Evolutionary conservation across 2,797 vertebrate genomes (phyloP).

Genomic region (Arrhamphus sclerolepis): DNA sequence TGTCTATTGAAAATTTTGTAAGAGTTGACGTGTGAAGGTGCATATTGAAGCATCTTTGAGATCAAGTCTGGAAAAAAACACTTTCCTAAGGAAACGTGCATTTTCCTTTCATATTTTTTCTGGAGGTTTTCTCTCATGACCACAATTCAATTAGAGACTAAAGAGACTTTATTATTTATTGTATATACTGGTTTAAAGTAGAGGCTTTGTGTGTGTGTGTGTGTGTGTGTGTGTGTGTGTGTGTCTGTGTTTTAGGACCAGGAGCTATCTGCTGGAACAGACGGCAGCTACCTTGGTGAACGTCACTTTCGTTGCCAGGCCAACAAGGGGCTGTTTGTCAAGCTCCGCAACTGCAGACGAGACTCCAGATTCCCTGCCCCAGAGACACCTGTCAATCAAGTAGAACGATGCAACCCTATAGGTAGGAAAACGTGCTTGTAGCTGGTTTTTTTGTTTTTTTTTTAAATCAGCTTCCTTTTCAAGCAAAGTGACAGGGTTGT

Average conservation of each 20-base stretch:
- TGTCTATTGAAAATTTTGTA: too few species aligned
- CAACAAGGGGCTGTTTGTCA: constrained; percentile 86
- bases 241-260: constrained; percentile 75
- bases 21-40: too few species aligned
- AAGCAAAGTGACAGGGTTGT: too few species aligned
- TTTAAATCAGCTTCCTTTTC: too few species aligned
- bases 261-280: constrained; percentile 81
- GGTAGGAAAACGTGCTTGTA: constrained; percentile 52
- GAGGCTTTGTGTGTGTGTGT: not conserved
- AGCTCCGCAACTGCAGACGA: constrained; percentile 81
- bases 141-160: too few species aligned
- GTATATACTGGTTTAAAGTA: too few species aligned
- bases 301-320: constrained; percentile 83
- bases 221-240: not conserved
- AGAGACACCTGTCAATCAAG: constrained; percentile 79
- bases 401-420: constrained; percentile 86
- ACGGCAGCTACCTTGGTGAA: constrained; percentile 82
- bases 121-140: too few species aligned
- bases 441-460: not conserved
- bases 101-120: too few species aligned
- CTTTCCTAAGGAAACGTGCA: too few species aligned
- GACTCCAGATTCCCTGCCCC: constrained; percentile 84
- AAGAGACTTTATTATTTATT: too few species aligned
- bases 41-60: too few species aligned
- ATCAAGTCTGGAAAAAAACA: too few species aligned